Base-by-base conservation (phyloP, 2,797 vertebrate species). In the Takifugu rubripes region DNA sequence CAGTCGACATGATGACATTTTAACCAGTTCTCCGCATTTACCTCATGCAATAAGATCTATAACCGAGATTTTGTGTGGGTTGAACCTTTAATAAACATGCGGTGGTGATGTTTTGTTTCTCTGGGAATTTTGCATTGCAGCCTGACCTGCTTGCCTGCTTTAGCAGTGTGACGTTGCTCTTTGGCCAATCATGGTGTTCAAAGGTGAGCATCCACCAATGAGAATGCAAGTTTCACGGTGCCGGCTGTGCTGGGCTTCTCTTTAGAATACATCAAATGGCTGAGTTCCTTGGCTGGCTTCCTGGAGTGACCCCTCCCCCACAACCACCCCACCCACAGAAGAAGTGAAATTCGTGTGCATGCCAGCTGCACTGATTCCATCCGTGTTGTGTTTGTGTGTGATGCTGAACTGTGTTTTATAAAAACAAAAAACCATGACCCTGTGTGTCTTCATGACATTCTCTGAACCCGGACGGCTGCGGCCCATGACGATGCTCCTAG, bases 401-500 rank as follows among this genome's bases (percentile, higher is more conserved):
- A 63, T 33, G 15, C 62, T 69, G 36, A 72, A 68, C 43, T 82
- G 60, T 85, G 66, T 75, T 74, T 67, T 81, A 14, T 45, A 84
- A 61, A 87, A 72, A 57, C 71, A 79, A 82, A 70, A 67, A 78
- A 85, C 70, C 66, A n/a, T 59, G 84, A 40, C 12, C 36, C 69
- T 88, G 72, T 87, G 60, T 85, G 81, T 84, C 84, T 75, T 85
- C 77, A 78, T 64, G 74, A 60, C 46, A 36, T 75, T 76, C 61
- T 79, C 76, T 83, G 74, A 84, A 88, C 74, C 25, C 16, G 68
- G 82, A 76, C 53, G 81, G 54, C 80, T 72, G 75, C 21, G 66
- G 25, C 77, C 79, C 74, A 46, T 17, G 83, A 74, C 21, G 87
- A 80, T 77, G 90, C 88, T 89, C 85, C 92, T 90, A 97, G 95